These are phyloP conservation scores for Hyperopisus bebe DNA, from an alignment of 2,113 vertebrate genomes.

Conservation along the genomic window DNA sequence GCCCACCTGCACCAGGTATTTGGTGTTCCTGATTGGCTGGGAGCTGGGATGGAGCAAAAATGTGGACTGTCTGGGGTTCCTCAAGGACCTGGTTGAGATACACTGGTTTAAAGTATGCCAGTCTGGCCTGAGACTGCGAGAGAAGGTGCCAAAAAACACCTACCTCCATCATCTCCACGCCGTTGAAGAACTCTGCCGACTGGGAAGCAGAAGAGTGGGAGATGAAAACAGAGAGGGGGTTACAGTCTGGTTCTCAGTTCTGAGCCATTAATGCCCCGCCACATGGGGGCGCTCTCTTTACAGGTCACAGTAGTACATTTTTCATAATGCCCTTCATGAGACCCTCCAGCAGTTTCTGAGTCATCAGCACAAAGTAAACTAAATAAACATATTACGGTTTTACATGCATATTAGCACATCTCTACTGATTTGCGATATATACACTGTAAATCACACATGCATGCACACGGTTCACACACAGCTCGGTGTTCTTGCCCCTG, in stretches of 20 bases:
- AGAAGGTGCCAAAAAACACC: slow-evolving; percentile 20
- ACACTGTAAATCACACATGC: neutral
- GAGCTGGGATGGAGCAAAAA: neutral
- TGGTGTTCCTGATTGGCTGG: neutral
- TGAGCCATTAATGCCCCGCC: neutral
- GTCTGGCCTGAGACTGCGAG: neutral
- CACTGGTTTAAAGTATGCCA: neutral
- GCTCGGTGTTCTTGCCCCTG: too few species aligned
- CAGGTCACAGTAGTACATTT: neutral
- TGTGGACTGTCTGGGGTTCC: neutral
- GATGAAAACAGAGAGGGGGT: slow-evolving; percentile 25
- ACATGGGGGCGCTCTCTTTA: neutral
- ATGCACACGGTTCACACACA: neutral
- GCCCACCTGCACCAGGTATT: neutral
- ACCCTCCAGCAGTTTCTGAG: neutral
- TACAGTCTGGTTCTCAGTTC: neutral
- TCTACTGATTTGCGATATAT: neutral
- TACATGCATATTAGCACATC: neutral
- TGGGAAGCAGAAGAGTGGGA: slow-evolving; percentile 56
- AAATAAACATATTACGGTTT: neutral
- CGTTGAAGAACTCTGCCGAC: slow-evolving; percentile 88
- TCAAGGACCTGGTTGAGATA: neutral
- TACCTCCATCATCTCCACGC: slow-evolving; percentile 92
- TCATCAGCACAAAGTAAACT: neutral
- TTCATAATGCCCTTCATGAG: neutral